Percentiles rank a stretch among this genome's conserved stretches.
Conservation (phyloP, 2,797 vertebrate genomes). For the Smutsia gigantea region DNA sequence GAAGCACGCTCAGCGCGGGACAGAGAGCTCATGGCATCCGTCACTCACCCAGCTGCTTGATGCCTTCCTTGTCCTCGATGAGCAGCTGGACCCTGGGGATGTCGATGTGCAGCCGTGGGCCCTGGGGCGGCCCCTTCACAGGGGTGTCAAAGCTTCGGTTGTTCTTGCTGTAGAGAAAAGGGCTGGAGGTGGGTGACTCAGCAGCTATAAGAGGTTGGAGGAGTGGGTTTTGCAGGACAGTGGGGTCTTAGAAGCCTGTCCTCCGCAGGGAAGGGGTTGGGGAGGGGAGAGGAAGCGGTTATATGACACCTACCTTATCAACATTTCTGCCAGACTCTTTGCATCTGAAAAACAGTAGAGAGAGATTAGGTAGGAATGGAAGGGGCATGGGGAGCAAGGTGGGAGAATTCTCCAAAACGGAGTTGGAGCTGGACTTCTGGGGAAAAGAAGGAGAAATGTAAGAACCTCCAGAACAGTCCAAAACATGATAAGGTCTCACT, state of each 20-base stretch:
- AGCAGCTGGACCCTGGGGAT: conserved; percentile 98
- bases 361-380: conserved; percentile 17
- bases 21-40: neutral
- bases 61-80: conserved; percentile 99
- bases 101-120: conserved; percentile 98
- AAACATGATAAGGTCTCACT: neutral
- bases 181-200: conserved; percentile 18
- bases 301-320: conserved; percentile 93
- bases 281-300: neutral
- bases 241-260: neutral
- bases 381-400: neutral
- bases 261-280: neutral
- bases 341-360: conserved; percentile 91
- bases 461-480: neutral
- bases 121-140: conserved; percentile 98
- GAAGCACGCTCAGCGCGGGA: neutral
- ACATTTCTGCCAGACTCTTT: conserved; percentile 99
- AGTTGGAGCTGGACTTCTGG: neutral
- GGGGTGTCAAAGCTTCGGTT: conserved; percentile 99
- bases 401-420: neutral
- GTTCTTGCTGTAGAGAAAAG: conserved; percentile 93
- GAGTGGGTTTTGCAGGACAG: neutral
- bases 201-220: neutral
- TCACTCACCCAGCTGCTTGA: conserved; percentile 97
- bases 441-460: neutral